Evolutionary conservation across 2,113 vertebrate genomes (phyloP).

Genomic region (Gavia stellata): DNA sequence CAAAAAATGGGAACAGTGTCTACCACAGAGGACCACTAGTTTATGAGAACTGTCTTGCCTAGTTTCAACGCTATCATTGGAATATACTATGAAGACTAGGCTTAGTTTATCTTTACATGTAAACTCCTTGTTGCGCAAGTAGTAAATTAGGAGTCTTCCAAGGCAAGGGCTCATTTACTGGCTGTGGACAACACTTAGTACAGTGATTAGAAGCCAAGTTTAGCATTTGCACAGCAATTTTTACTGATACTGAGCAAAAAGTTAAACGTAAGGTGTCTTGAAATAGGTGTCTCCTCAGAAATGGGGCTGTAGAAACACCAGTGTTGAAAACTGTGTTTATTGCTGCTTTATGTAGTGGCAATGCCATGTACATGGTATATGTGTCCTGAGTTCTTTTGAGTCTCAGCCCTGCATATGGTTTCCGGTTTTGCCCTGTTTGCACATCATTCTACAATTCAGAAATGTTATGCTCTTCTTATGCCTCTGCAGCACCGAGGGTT

Average conservation of each 20-base stretch:
- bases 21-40: neutral
- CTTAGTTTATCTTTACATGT: neutral
- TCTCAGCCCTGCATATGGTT: neutral
- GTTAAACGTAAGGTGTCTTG: neutral
- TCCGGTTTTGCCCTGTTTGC: neutral
- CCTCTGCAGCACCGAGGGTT: neutral
- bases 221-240: neutral
- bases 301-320: neutral
- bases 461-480: neutral
- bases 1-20: neutral
- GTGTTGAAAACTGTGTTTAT: neutral
- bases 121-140: neutral
- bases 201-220: neutral
- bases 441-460: neutral
- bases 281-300: neutral
- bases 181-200: neutral
- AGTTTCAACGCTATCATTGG: neutral
- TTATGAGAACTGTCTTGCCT: neutral
- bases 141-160: neutral
- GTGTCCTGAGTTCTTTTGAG: neutral
- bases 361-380: accelerated
- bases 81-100: neutral
- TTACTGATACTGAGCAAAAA: neutral
- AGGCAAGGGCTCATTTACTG: neutral
- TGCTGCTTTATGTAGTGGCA: neutral